A percentile compares a stretch with the other conserved stretches of the same genome.
Evolutionary conservation across 2,888 invertebrate species (phyloP).

Genomic region (Linyphia triangularis): DNA sequence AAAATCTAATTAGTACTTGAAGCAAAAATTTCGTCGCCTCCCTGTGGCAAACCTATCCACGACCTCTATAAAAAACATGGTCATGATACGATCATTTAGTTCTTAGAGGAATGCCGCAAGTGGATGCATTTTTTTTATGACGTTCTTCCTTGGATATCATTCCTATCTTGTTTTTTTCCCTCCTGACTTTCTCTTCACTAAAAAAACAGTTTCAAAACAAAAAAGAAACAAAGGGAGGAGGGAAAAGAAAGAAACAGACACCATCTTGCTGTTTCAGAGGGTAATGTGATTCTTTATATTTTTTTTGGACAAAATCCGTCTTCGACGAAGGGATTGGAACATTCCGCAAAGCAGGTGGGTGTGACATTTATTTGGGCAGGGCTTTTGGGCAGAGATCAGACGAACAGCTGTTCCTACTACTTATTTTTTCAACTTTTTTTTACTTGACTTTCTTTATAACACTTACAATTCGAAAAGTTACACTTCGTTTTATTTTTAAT

Average conservation of each 20-base stretch:
- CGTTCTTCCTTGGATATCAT: neutral
- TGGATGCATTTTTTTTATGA: neutral
- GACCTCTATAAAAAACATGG: neutral
- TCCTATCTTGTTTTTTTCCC: neutral
- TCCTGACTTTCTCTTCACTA: neutral
- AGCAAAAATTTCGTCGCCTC: conserved; percentile 3
- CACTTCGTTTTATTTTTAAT: neutral
- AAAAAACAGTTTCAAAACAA: neutral
- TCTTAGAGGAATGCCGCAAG: conserved; percentile 11
- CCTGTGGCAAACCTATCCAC: neutral
- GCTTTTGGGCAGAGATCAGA: conserved; percentile 42
- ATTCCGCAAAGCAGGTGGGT: conserved; percentile 63
- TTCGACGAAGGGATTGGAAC: neutral
- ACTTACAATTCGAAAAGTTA: too few relatives aligned
- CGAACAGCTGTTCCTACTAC: conserved; percentile 48
- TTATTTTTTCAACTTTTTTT: conserved; percentile 32
- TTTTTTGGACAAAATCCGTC: too few relatives aligned
- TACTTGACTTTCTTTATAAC: too few relatives aligned
- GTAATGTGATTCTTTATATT: neutral
- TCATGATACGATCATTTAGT: conserved; percentile 19
- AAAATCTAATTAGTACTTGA: conserved; percentile 3
- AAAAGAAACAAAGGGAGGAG: neutral
- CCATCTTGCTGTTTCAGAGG: neutral
- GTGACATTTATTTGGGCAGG: conserved; percentile 65
- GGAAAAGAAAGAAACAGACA: neutral